A percentile compares a stretch with the other conserved stretches of the same genome.
phyloP scores from a whole-genome alignment of 2,113 vertebrate genomes.

The Ptilorrhoa leucosticta region DNA sequence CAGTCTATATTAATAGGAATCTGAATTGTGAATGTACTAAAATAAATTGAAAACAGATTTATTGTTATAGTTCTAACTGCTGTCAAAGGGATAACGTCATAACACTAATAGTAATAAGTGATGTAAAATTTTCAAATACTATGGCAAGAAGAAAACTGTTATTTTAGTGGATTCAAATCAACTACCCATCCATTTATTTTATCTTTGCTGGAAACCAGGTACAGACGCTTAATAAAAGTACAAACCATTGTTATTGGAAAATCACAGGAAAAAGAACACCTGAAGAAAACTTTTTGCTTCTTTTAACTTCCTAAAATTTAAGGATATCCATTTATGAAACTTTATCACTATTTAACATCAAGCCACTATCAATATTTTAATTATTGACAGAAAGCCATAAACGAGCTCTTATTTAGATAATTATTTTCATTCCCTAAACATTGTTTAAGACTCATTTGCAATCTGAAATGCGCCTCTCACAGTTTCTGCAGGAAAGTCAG shows the following conservation, averaged over 20 bases:
- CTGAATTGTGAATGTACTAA: background rate
- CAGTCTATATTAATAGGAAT: background rate
- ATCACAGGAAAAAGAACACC: background rate
- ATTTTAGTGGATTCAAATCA: background rate
- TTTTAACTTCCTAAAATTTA: background rate
- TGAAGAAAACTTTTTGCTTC: background rate
- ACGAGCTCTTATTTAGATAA: background rate
- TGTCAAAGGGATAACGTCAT: background rate
- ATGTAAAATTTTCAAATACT: background rate
- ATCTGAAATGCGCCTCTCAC: background rate
- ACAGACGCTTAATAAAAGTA: background rate
- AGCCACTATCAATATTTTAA: background rate
- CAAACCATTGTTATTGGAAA: background rate
- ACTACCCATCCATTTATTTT: background rate
- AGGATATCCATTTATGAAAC: background rate
- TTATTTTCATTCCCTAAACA: background rate
- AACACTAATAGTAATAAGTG: background rate
- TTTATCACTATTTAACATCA: background rate
- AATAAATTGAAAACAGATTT: background rate
- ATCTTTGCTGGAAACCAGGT: background rate
- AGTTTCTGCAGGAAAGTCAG: background rate
- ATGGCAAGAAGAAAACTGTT: background rate
- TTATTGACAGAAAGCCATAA: background rate
- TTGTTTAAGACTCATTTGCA: background rate
- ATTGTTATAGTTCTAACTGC: background rate